Evolutionary conservation across 2,888 invertebrate genomes (phyloP).

Genomic region (Melanchra persicariae): DNA sequence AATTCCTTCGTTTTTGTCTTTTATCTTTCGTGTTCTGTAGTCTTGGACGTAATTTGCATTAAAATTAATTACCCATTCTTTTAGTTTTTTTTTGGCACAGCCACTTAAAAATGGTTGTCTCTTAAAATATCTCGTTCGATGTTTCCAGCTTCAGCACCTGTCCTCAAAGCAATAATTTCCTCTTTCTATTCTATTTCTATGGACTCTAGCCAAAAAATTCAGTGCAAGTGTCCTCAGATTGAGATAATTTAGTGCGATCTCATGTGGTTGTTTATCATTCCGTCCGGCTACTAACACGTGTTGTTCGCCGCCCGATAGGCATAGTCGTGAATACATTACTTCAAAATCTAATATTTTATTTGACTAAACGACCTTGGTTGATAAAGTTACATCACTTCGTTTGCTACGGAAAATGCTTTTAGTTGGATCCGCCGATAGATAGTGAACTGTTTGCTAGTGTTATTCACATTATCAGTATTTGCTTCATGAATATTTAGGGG

Average conservation of each 20-base stretch:
- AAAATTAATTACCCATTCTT: slow-evolving; percentile 33
- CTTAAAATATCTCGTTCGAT: slow-evolving; percentile 45
- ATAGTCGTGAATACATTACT: slow-evolving; percentile 46
- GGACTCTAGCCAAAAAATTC: slow-evolving; percentile 73
- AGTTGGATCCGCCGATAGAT: slow-evolving; percentile 18
- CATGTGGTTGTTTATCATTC: slow-evolving; percentile 59
- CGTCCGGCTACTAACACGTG: slow-evolving; percentile 48
- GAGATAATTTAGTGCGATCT: slow-evolving; percentile 57
- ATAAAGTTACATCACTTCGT: slow-evolving; percentile 22
- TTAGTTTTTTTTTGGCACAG: slow-evolving; percentile 24
- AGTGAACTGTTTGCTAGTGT: slow-evolving; percentile 12
- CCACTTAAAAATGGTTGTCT: slow-evolving; percentile 23
- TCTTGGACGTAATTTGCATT: slow-evolving; percentile 7
- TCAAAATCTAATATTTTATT: slow-evolving; percentile 46
- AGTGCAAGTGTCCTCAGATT: slow-evolving; percentile 47
- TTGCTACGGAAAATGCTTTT: slow-evolving; percentile 24
- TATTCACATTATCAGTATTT: slow-evolving; percentile 26
- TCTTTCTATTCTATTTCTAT: slow-evolving; percentile 64
- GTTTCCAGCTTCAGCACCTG: slow-evolving; percentile 65
- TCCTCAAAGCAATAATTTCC: slow-evolving; percentile 58
- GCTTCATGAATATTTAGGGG: slow-evolving; percentile 23
- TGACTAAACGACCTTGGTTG: slow-evolving; percentile 57
- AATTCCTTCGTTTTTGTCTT: not conserved
- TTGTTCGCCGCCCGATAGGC: slow-evolving; percentile 39
- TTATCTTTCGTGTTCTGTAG: not conserved